These are phyloP conservation scores for Arenaria interpres DNA, from an alignment of 2,113 vertebrate species.

Conservation along the genomic window DNA sequence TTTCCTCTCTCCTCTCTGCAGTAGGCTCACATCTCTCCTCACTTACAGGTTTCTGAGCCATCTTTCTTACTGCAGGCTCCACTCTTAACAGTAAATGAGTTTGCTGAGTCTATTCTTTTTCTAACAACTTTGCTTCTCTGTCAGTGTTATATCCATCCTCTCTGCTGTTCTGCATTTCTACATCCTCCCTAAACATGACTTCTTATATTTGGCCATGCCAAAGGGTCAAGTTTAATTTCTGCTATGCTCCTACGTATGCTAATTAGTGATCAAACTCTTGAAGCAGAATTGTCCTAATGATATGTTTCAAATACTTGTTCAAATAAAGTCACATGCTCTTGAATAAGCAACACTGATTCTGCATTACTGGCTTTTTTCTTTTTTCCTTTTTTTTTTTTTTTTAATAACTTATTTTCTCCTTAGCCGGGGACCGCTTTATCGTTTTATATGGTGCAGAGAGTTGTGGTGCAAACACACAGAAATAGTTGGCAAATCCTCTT, in stretches of 20 bases:
- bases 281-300: neutral
- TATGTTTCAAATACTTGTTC: accelerated
- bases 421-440: neutral
- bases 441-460: neutral
- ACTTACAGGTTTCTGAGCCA: neutral
- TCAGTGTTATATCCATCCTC: neutral
- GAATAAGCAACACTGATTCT: neutral
- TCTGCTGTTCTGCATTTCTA: neutral
- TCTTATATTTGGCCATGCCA: neutral
- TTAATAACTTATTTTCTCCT: neutral
- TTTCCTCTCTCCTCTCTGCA: neutral
- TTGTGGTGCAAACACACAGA: neutral
- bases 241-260: neutral
- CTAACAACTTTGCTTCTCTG: neutral
- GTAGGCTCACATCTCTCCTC: neutral
- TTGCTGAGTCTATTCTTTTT: neutral
- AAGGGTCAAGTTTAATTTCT: neutral
- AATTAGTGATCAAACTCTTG: neutral
- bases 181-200: neutral
- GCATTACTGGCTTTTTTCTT: neutral
- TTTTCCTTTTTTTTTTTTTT: accelerated
- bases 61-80: neutral
- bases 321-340: neutral
- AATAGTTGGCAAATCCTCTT: neutral
- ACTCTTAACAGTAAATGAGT: neutral